Base-by-base conservation (phyloP, 2,797 vertebrate genomes). In the Rhinoraja longicauda region DNA sequence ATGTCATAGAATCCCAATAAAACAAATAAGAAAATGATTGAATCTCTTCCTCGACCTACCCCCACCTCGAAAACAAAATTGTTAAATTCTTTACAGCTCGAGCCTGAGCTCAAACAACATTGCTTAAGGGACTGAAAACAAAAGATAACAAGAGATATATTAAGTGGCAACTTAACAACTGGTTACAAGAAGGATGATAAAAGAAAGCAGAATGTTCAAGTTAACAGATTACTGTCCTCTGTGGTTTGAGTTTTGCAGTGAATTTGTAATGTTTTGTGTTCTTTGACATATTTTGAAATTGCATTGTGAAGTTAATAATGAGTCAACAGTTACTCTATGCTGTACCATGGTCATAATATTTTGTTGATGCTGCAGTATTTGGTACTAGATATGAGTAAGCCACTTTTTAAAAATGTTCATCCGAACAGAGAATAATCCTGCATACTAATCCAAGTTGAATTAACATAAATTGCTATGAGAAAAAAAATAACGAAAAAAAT, bases 21-120 rank as follows among this genome's bases (percentile, higher is more conserved):
- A 92, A 92, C 90, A 92, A 92, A 92, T 92, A 92, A 92, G 90
- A 92, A 92, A 92, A 92, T 92, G 90, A 92, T 92, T 92, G 90
- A 92, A 92, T 92, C 72, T 92, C 72, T 62, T 26, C 45, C 67
- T 26, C 62, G 19, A 17, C 59, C 59, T 32, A 9, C 84, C 76
- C 76, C 76, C 15, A 32, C 76, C 76, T 13, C 76, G 2, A 36
- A 77, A 88, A 91, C 72, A 92, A 53, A 45, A 26, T n/a, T 92
- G 90, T 92, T 92, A 75, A 75, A 75, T 92, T 92, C 90, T 73
- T 92, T n/a, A 7, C 39, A 29, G 70, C 90, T 53, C 9, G 39
- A 19, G 36, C 90, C 70, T 10, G 17, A 53, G 70, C 70, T 57
- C 67, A 75, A 92, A 75, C 64, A 53, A 91, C 90, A 92, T 26